Percentiles rank a stretch among this genome's conserved stretches.
Conservation (phyloP, 2,888 invertebrate species). For the Monopis laevigella region DNA sequence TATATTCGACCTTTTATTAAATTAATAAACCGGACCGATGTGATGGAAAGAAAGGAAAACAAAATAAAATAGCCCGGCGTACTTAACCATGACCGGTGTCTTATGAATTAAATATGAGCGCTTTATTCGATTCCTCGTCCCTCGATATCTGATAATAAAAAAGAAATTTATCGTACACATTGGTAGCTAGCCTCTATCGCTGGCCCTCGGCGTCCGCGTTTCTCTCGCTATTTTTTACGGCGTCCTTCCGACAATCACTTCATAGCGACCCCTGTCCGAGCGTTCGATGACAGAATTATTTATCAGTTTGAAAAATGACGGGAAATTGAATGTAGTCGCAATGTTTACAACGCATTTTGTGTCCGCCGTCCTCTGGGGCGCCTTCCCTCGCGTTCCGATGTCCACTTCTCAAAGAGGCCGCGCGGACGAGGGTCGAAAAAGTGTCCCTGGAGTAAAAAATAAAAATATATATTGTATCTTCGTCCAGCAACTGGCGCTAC, state of each 20-base stretch:
- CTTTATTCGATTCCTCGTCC: conserved; percentile 68
- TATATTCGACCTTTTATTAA: too few species aligned
- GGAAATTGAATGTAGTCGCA: conserved; percentile 70
- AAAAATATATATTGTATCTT: conserved; percentile 63
- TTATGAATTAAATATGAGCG: conserved; percentile 68
- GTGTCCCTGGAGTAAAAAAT: conserved; percentile 66
- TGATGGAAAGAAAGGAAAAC: too few species aligned
- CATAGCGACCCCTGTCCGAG: conserved; percentile 67
- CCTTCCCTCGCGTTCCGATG: conserved; percentile 67
- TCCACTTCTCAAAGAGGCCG: conserved; percentile 68
- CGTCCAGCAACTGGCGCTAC: conserved; percentile 48
- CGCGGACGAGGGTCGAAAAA: conserved; percentile 67
- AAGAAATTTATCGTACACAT: conserved; percentile 65
- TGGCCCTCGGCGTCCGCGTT: conserved; percentile 24
- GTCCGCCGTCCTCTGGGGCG: conserved; percentile 59
- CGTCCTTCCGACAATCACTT: conserved; percentile 63
- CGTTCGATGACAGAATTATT: conserved; percentile 69
- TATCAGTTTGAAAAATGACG: conserved; percentile 70
- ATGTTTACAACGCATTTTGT: conserved; percentile 69
- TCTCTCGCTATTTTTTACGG: conserved; percentile 63
- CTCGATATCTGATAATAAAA: conserved; percentile 69
- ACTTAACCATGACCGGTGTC: conserved; percentile 63
- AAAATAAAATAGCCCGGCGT: conserved; percentile 62
- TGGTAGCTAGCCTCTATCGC: conserved; percentile 29
- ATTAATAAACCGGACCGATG: too few species aligned